Base-by-base conservation (phyloP, 2,888 invertebrate genomes). In the Clistopyga incitator region DNA sequence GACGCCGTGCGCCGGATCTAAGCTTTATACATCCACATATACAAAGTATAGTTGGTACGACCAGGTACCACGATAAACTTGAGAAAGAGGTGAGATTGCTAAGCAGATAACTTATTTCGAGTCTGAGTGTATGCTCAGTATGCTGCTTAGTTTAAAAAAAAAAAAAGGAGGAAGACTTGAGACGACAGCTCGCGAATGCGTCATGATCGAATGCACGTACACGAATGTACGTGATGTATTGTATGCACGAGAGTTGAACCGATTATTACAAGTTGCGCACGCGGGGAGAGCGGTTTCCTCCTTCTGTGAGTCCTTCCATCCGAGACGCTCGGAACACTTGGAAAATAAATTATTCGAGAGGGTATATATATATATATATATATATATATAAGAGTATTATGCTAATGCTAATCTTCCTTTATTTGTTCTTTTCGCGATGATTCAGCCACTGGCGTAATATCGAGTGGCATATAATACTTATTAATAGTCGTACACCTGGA, bases 401-500 rank as follows among this genome's bases (percentile, higher is more conserved):
- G 77, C 29, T 74, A 81, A 77, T 78, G 42, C 20, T 29, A 59
- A 77, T 84, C 34, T 71, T 75, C 65, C 15, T 65, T 79, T 75
- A 59, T 79, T 79, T 79, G 75, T 67, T 56, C 47, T 64, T 71
- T 34, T 70, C 18, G 34, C 75, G 56, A 65, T 79, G 82, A 76
- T 71, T 82, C 78, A 78, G n/a, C 61, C 38, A n/a, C 45, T 78
- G 50, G 0, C 38, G 75, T 75, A 34, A n/a, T 20, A 18, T 52
- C 23, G 38, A 52, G 50, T 38, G 29, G 47, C 10, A 20, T 75
- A 70, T 76, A 74, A 78, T 65, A 52, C 64, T 75, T 79, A 79
- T 79, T 65, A 79, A 82, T 82, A 79, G 79, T 74, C 20, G 47
- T 59, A 59, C 75, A 65, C 65, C 75, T 76, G 77, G 38, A 45